phyloP scores from a whole-genome alignment of 2,797 vertebrate species.

The Alca torda region DNA sequence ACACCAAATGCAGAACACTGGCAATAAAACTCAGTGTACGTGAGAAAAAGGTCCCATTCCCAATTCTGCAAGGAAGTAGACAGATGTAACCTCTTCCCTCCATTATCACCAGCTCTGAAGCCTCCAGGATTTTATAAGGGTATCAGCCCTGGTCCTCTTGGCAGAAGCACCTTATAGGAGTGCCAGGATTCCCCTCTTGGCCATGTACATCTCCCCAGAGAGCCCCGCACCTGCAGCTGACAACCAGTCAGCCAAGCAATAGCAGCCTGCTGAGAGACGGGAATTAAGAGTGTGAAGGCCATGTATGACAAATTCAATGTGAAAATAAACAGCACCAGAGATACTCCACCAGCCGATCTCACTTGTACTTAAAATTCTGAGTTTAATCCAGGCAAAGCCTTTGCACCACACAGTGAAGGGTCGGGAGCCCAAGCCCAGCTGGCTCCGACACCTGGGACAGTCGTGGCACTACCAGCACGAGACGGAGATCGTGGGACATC shows the following conservation, averaged over 20 bases:
- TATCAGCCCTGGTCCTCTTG: background rate
- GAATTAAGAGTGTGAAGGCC: background rate
- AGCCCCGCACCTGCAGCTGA: background rate
- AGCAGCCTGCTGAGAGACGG: background rate
- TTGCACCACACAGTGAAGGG: background rate
- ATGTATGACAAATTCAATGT: background rate
- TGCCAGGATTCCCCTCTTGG: background rate
- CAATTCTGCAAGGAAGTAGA: background rate
- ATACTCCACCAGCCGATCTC: background rate
- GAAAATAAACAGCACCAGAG: background rate
- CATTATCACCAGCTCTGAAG: background rate
- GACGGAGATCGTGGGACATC: background rate
- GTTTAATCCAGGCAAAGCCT: background rate
- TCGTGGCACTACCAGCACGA: accelerated
- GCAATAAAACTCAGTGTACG: accelerated
- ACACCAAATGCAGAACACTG: background rate
- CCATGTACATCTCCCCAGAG: accelerated
- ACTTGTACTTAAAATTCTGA: background rate
- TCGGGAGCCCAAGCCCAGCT: background rate
- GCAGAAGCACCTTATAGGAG: background rate
- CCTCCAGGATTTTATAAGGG: background rate
- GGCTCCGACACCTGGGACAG: background rate
- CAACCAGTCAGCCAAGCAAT: background rate
- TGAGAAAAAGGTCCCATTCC: background rate
- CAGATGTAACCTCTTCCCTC: background rate